Evolutionary conservation across 2,888 invertebrate genomes (phyloP).

Genomic region (Cheilosia variabilis): DNA sequence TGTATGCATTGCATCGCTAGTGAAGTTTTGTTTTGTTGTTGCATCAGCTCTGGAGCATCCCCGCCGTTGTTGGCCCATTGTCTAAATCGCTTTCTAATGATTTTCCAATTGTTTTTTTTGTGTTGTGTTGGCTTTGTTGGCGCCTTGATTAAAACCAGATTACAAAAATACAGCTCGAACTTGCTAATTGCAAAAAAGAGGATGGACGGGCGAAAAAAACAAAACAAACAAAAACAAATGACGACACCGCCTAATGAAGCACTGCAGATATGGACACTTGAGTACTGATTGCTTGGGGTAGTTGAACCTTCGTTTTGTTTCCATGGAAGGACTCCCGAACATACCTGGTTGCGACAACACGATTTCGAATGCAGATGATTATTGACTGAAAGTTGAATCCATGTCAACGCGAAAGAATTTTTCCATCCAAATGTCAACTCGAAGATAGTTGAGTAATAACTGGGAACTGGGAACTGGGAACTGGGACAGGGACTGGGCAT

Average conservation of each 20-base stretch:
- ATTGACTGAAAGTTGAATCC: too few species aligned
- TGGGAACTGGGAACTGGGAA: conserved; percentile 17
- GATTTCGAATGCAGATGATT: conserved; percentile 2
- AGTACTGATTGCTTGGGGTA: conserved; percentile 57
- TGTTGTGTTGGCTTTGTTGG: conserved; percentile 33
- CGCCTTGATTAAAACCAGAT: conserved; percentile 66
- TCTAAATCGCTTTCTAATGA: conserved; percentile 75
- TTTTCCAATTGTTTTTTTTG: conserved; percentile 69
- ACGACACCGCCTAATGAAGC: conserved; percentile 70
- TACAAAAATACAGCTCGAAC: conserved; percentile 58
- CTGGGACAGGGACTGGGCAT: background rate
- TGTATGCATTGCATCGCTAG: conserved; percentile 59
- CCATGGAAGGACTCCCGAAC: background rate
- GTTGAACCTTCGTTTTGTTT: conserved; percentile 40
- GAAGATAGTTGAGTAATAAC: conserved; percentile 28
- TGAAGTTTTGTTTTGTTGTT: conserved; percentile 39
- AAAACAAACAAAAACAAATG: too few species aligned
- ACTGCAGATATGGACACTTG: conserved; percentile 65
- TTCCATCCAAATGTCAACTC: background rate
- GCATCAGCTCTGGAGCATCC: conserved; percentile 40
- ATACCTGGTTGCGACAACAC: background rate
- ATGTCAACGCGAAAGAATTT: background rate
- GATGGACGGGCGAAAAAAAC: background rate
- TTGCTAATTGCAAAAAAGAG: conserved; percentile 67
- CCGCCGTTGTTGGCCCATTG: conserved; percentile 59